Base-by-base conservation (phyloP, 2,797 vertebrate genomes). In the Presbytis comata region DNA sequence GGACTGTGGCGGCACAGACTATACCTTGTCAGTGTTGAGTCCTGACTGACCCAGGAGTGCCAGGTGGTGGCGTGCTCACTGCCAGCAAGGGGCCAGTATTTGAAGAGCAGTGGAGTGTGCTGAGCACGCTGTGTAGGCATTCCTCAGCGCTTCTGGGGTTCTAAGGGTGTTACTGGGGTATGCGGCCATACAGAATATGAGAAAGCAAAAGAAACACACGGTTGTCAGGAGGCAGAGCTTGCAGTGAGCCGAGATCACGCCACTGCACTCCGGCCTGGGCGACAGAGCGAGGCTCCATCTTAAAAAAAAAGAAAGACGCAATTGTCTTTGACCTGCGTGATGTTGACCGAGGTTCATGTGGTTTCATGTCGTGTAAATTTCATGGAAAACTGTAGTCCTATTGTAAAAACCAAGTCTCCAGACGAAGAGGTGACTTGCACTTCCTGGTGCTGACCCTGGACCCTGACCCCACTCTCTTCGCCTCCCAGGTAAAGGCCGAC, bases 401-500 rank as follows among this genome's bases (percentile, higher is more conserved):
- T 39, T 8, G 7, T 41, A 0, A 16, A 30, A 39, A 30, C 48
- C 2, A 12, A 21, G 12, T 39, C 41, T 76, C 12, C 16, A 22
- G n/a, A 12, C 4, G 13, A 36, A 53, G 67, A 16, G 75, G 57
- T 36, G 17, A 8, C 24, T 12, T 24, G 30, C 1, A 14, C 21
- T 92, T 41, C 33, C 19, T 79, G 0, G 1, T 24, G 22, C 84
- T 5, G 4, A 6, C 17, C 28, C 8, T 50, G 0, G 4, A 28
- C 79, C 48, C 22, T 92, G 82, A 95, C 64, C 74, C 78, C 22
- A 0, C 12, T 59, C 67, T 84, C 26, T 76, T 74, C 39, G 8
- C 96, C 36, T 89, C 89, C 95, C 97, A 99, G 99, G 99, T 98
- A 97, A 99, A 99, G 99, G 98, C 50, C 99, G 99, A 97, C 99